Conservation (phyloP, 1,140 invertebrate genomes). For the Limonius californicus region DNA sequence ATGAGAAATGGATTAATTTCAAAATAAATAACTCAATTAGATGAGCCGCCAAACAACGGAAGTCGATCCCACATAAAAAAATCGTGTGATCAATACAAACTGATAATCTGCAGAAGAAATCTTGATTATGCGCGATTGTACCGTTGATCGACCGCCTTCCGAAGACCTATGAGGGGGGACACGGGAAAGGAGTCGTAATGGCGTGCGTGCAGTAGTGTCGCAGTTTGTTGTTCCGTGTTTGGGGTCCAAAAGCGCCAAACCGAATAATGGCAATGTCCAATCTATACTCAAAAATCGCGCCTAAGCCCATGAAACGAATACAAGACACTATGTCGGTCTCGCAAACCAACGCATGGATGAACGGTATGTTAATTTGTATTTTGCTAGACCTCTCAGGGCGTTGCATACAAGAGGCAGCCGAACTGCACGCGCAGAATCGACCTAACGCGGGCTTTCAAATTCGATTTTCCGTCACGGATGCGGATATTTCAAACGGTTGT, state of each 20-base stretch:
- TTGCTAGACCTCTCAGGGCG: background rate
- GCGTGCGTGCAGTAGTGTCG: slow-evolving; percentile 1
- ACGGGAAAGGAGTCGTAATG: slow-evolving; percentile 1
- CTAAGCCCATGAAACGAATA: slow-evolving; percentile 64
- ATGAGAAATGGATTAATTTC: too few species aligned
- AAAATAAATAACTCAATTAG: too few species aligned
- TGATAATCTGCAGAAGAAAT: background rate
- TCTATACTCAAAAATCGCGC: slow-evolving; percentile 67
- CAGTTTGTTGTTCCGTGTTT: background rate
- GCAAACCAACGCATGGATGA: slow-evolving; percentile 78
- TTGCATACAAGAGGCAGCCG: background rate
- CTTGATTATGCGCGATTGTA: slow-evolving; percentile 9
- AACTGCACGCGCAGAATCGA: background rate
- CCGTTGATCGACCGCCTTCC: slow-evolving; percentile 10
- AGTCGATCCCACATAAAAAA: too few species aligned
- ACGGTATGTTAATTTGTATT: slow-evolving; percentile 58
- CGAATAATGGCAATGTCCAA: slow-evolving; percentile 64
- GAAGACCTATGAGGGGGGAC: background rate
- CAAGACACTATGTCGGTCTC: slow-evolving; percentile 69
- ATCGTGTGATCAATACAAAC: too few species aligned
- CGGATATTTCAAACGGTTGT: too few species aligned
- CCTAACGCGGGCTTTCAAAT: too few species aligned
- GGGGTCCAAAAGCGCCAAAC: background rate
- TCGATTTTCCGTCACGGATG: too few species aligned
- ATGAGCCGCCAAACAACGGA: too few species aligned